Conservation (phyloP, 2,888 invertebrate species). For the Oeneis ivallda region DNA sequence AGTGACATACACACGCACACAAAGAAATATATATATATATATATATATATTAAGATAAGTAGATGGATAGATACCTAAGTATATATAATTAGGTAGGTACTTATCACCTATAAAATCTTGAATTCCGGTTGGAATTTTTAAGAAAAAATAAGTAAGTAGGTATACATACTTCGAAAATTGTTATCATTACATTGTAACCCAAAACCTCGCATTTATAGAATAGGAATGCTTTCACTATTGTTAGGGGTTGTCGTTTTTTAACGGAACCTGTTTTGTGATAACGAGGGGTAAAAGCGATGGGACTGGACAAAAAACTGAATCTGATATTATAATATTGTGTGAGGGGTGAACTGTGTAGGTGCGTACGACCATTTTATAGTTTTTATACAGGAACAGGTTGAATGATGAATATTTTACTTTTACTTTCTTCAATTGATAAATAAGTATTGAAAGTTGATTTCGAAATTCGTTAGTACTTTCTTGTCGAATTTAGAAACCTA, state of each 20-base stretch:
- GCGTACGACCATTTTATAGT: constrained; percentile 15
- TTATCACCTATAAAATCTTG: too few relatives aligned
- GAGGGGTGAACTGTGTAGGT: constrained; percentile 14
- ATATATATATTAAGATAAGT: too few relatives aligned
- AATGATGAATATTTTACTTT: constrained; percentile 18
- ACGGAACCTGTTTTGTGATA: constrained; percentile 33
- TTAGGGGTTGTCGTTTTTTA: constrained; percentile 33
- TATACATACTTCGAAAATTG: too few relatives aligned
- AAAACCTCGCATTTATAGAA: background rate
- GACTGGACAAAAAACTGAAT: constrained; percentile 28
- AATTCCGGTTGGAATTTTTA: too few relatives aligned
- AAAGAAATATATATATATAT: too few relatives aligned
- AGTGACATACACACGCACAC: too few relatives aligned
- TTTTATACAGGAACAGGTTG: constrained; percentile 8
- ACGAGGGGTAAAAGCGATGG: constrained; percentile 23
- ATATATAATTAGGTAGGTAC: background rate
- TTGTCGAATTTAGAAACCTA: too few relatives aligned
- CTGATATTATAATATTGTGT: constrained; percentile 8
- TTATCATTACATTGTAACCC: background rate
- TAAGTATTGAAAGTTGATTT: too few relatives aligned
- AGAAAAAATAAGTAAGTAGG: too few relatives aligned
- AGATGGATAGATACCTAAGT: too few relatives aligned
- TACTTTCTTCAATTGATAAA: constrained; percentile 12
- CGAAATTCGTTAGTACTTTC: too few relatives aligned
- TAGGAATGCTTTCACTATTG: constrained; percentile 28